Base-by-base conservation (phyloP, 2,888 invertebrate genomes). In the Euspilapteryx auroguttella region DNA sequence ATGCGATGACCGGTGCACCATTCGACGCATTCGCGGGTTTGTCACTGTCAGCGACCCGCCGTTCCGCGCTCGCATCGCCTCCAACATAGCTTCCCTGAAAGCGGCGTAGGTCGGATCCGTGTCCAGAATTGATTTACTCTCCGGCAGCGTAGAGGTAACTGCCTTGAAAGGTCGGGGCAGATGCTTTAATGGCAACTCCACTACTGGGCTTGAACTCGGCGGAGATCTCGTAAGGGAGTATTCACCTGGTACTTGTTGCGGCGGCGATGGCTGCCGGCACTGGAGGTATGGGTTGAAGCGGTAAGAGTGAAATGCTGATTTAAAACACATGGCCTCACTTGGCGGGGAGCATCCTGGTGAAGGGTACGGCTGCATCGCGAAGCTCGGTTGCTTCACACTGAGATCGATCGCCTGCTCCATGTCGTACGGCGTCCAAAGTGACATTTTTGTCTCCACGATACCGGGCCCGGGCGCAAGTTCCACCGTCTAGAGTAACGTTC, bases 21-120 rank as follows among this genome's bases (percentile, higher is more conserved):
- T 76, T 32, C 85, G 63, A n/a, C 86, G 68, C 89, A 88, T 89
- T 42, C 86, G 83, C 0, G 85, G 82, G 40, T 87, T 88, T 13
- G 84, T 69, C 1, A 73, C 69, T 1, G 78, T 58, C 11, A 75
- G 47, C 3, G 64, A 55, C 1, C 79, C 83, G 25, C 79, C 83
- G 35, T 82, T 85, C 9, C 79, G 78, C 37, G 71, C 78, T 15
- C 80, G 80, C 35, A 89, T 84, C 24, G 83, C 83, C 12, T 82
- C 73, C 10, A 90, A 45, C 46, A 87, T 83, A 32, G 80, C 79
- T 29, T 82, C 76, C 22, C 90, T 79, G 40, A 88, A 92, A 20
- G 82, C 82, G 3, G 79, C 76, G 42, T 87, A 92, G 3, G 84
- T 82, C 29, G 47, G 42, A 32, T 87, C 85, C 11, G 25, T 14